Base-by-base conservation (phyloP, 2,888 invertebrate genomes). In the Nymphalis c-album region DNA sequence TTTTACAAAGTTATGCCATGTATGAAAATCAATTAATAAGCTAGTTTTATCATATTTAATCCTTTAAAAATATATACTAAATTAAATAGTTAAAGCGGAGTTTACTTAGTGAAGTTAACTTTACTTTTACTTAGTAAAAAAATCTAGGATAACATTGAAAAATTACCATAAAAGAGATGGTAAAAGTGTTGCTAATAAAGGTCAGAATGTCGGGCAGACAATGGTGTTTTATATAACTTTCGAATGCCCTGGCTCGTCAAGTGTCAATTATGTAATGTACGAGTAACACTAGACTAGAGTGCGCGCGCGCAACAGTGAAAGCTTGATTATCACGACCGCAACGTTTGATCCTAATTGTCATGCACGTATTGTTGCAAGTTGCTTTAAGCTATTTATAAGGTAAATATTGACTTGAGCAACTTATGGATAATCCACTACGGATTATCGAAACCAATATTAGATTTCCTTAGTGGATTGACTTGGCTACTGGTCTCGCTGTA, bases 221-320 rank as follows among this genome's bases (percentile, higher is more conserved):
- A 64, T 59, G 31, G 18, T 13, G 64, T 51, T 59, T 50, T 18
- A 51, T 45, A 65, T 48, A 57, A 69, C 69, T 69, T 66, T 63
- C 71, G 69, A 75, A 73, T 78, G 78, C 75, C 75, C 75, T 74
- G 75, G 79, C 79, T 79, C 78, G 80, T 78, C 78, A 78, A 69
- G 74, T 68, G 72, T 69, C 65, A 73, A 71, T 76, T 74, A 74
- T 73, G 67, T 63, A 73, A 74, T 65, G 69, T 10, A 40, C 13
- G 40, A 13, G 40, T 70, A 61, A 63, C 64, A 72, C 61, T 64
- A 70, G 67, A 75, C 70, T 63, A 67, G 72, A 65, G 61, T 61
- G 64, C 57, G 82, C 83, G 79, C 71, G 81, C 80, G 81, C 82
- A 81, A 83, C 74, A 89, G 90, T 87, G 90, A 90, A 91, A 90